A percentile compares a stretch with the other conserved stretches of the same genome.
Conservation (phyloP, 1,140 invertebrate genomes). For the Phthorimaea operculella region DNA sequence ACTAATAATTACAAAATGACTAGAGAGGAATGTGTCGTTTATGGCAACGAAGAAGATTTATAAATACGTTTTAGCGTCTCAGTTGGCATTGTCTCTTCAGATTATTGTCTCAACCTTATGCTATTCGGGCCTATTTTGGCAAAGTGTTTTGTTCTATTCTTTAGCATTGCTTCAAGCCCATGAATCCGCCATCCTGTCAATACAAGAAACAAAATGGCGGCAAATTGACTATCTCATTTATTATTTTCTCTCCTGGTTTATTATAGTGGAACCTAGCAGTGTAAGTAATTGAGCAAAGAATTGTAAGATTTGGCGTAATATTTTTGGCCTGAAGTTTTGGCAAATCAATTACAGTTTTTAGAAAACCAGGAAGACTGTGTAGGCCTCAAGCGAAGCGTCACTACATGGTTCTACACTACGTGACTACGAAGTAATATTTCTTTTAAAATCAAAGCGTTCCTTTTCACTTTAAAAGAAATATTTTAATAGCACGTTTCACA, state of each 20-base stretch:
- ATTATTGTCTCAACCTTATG: constrained; percentile 63
- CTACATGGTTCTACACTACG: constrained; percentile 59
- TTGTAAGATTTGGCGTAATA: constrained; percentile 41
- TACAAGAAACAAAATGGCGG: constrained; percentile 3
- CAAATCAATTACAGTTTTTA: constrained; percentile 40
- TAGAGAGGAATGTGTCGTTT: constrained; percentile 59
- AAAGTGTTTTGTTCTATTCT: constrained; percentile 11
- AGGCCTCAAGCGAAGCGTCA: constrained; percentile 58
- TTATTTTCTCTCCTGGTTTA: background rate
- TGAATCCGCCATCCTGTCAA: constrained; percentile 14
- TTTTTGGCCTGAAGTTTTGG: constrained; percentile 48
- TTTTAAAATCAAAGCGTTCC: constrained; percentile 22
- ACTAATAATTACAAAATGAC: constrained; percentile 39
- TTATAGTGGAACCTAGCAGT: background rate
- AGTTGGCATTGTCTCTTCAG: constrained; percentile 46
- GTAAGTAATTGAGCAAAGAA: constrained; percentile 47
- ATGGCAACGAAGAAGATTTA: constrained; percentile 36
- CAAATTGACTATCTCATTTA: constrained; percentile 2
- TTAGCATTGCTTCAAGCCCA: constrained; percentile 8
- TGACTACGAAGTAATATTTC: constrained; percentile 46
- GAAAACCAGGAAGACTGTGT: constrained; percentile 46
- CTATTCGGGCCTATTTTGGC: constrained; percentile 36
- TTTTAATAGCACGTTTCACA: constrained; percentile 62
- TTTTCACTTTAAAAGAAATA: constrained; percentile 33
- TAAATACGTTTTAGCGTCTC: constrained; percentile 32